Percentiles rank a stretch among this genome's conserved stretches.
phyloP scores from a whole-genome alignment of 2,797 vertebrate genomes.

The Pelodytes ibericus region DNA sequence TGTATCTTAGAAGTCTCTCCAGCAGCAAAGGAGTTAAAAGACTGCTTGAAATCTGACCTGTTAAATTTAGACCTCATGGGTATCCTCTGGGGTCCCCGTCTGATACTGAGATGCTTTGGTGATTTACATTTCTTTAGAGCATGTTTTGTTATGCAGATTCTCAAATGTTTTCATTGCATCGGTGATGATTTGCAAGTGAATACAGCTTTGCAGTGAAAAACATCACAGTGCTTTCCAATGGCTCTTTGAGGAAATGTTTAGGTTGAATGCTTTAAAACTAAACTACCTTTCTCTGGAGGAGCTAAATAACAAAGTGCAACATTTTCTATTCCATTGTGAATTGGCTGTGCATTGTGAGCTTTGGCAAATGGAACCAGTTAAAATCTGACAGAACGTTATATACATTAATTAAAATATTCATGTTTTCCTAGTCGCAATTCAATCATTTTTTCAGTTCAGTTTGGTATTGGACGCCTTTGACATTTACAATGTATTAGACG shows the following conservation, averaged over 20 bases:
- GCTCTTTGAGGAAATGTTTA: conserved; percentile 63
- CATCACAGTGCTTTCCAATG: conserved; percentile 52
- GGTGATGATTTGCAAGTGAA: conserved; percentile 49
- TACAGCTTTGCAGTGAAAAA: conserved; percentile 57
- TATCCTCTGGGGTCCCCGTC: conserved; percentile 23
- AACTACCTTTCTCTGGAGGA: conserved; percentile 58
- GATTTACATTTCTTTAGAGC: conserved; percentile 66
- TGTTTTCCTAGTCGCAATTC: too few species aligned
- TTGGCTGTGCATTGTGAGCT: not conserved
- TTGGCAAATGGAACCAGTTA: conserved; percentile 17
- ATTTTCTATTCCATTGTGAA: conserved; percentile 30
- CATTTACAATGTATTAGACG: too few species aligned
- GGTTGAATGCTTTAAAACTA: conserved; percentile 66
- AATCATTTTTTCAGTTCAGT: too few species aligned
- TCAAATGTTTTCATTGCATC: conserved; percentile 50
- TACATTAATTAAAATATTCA: too few species aligned
- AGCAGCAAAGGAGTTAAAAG: conserved; percentile 12
- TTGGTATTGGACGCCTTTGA: too few species aligned
- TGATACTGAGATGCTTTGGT: conserved; percentile 61
- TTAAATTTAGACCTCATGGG: conserved; percentile 2
- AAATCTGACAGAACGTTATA: not conserved
- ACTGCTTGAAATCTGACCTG: conserved; percentile 19
- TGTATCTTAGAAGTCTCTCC: not conserved
- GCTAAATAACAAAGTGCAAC: conserved; percentile 13
- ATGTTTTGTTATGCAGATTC: conserved; percentile 68